Percentiles rank a stretch among this genome's conserved stretches.
These are phyloP conservation scores for Steinernema khuongi DNA, from an alignment of 1,140 invertebrate species.

Conservation along the genomic window DNA sequence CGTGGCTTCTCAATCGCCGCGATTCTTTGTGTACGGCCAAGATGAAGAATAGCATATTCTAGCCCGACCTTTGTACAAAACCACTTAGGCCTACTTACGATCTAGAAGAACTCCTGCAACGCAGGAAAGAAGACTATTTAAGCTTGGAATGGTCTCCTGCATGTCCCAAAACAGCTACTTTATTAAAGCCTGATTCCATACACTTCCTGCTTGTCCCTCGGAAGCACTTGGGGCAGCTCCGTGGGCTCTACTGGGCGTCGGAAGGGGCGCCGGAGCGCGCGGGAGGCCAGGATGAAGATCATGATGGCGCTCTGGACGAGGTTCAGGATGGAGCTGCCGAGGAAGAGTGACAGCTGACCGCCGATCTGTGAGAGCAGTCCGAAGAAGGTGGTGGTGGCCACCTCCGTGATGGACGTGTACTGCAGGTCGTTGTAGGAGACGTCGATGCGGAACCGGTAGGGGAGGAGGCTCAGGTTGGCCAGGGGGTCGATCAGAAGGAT, in stretches of 20 bases:
- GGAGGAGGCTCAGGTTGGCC: not conserved
- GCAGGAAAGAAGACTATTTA: too few species aligned
- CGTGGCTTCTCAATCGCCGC: too few species aligned
- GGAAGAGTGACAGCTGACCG: slow-evolving; percentile 1
- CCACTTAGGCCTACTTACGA: too few species aligned
- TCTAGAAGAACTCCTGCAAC: too few species aligned
- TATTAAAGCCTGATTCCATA: too few species aligned
- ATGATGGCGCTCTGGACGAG: not conserved
- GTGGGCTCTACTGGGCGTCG: not conserved
- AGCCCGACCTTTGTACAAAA: too few species aligned
- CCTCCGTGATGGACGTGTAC: not conserved
- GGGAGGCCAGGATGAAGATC: not conserved
- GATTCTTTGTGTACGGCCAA: too few species aligned
- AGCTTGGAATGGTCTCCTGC: too few species aligned
- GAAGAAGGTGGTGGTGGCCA: not conserved
- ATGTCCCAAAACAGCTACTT: too few species aligned
- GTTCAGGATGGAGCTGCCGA: slow-evolving; percentile 6
- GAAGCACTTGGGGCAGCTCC: not conserved
- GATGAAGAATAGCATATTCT: too few species aligned
- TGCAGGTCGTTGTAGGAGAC: not conserved
- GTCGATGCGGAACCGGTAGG: not conserved
- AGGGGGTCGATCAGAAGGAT: not conserved
- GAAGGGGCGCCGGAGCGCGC: not conserved
- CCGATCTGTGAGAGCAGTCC: not conserved
- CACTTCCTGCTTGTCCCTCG: too few species aligned